Evolutionary conservation across 2,888 invertebrate genomes (phyloP), one percentile per base, ranked within the genome.

Genomic region (Lochmaea crataegi): DNA sequence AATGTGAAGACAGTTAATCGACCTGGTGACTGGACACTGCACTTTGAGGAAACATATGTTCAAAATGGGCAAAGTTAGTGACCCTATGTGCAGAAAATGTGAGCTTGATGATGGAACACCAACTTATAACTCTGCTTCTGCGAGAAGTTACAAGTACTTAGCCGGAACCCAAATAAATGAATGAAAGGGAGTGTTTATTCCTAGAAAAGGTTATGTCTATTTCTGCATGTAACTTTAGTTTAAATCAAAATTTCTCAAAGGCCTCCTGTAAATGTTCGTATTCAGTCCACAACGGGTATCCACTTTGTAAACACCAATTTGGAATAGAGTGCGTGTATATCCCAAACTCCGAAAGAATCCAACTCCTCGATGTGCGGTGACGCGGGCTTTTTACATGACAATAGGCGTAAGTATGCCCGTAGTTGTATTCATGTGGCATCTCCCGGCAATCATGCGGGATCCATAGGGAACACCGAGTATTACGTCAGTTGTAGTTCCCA

Each of bases 381-480:
- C 41, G 51, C 69, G n/a, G 45, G 63, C 74, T 81, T 83, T 83
- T 83, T 81, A 82, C 82, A 83, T 84, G 81, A 84, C 84, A 84
- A 82, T 83, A 77, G 82, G 79, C 81, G 80, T 83, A 83, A 84
- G 83, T 83, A 80, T 80, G 81, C 82, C 82, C 80, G 82, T 80
- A 81, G 80, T 80, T 80, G 85, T 85, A 85, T 85, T 85, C 85
- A 84, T 81, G 82, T 80, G 82, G 84, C 84, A 84, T 85, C 84
- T 84, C 84, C 79, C 83, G 83, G 84, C 85, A 85, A 85, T 86
- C 85, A 85, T 85, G 85, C 81, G 82, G 80, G 80, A 80, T 82
- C 86, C 82, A 79, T 75, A 72, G 85, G 85, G 86, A 85, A 78
- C 81, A 77, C 80, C 82, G 82, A 82, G 85, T 85, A 85, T 85